Base-by-base conservation (phyloP, 2,888 invertebrate species). In the Syrista parreyssii region DNA sequence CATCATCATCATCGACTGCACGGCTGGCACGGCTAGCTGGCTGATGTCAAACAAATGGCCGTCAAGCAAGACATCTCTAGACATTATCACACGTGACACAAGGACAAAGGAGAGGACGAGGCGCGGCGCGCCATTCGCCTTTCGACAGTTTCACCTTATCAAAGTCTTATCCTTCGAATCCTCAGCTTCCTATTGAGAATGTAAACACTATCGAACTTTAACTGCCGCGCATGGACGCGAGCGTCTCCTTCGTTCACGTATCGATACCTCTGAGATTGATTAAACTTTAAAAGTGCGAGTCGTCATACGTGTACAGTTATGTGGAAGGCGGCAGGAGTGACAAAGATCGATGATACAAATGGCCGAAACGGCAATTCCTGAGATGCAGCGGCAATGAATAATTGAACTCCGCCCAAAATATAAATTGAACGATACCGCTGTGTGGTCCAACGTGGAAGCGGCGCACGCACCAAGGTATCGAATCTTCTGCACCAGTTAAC, bases 351-450 rank as follows among this genome's bases (percentile, higher is more conserved):
- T 40, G 40, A 40, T 40, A 40, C 15, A 40, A 40, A 40, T 40
- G 40, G 40, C 40, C 40, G 40, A 74, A 85, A 84, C 85, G 86
- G 85, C 85, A 85, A 85, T 84, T 86, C 84, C 40, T 40, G 84
- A 85, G 83, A 80, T 84, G 82, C 80, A 84, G 79, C 85, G 80
- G 86, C 85, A 85, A 88, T 88, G 88, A 88, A 88, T 88, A 88
- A 88, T 85, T 83, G 79, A 86, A 88, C 88, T 87, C 88, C 88
- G 88, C 88, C 88, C 88, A 88, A 88, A 88, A 88, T 88, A 88
- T 88, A 88, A 88, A 88, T 88, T 88, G 88, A 88, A 87, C 86
- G 88, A 87, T 88, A 88, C 88, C 87, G 87, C 88, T 88, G 88
- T 88, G 88, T 88, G 88, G 88, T 88, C 88, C 76, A 76, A 78